These are phyloP conservation scores for Melanophora roralis DNA, from an alignment of 2,888 invertebrate genomes.

Conservation along the genomic window DNA sequence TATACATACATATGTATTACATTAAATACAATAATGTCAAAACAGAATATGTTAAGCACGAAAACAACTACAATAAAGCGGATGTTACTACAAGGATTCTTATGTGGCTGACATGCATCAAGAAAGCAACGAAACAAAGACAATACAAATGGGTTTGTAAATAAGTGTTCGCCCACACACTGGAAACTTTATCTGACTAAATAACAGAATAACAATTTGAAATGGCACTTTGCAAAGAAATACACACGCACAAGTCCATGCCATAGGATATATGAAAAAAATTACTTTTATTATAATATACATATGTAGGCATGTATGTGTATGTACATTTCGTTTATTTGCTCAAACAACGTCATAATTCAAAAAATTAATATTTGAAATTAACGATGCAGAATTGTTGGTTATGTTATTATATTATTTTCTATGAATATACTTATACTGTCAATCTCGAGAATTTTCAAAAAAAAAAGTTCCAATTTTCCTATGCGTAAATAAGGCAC, in stretches of 20 bases:
- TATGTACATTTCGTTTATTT: too few relatives aligned
- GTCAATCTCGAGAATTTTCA: too few relatives aligned
- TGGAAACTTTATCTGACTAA: constrained; percentile 25
- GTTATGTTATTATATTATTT: too few relatives aligned
- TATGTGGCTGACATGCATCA: constrained; percentile 23
- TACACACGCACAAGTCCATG: constrained; percentile 13
- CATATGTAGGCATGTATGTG: constrained; percentile 19
- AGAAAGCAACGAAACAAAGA: constrained; percentile 1
- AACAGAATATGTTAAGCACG: too few relatives aligned
- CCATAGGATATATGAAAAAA: not conserved
- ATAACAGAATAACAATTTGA: constrained; percentile 46
- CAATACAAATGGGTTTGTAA: not conserved
- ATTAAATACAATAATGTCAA: not conserved
- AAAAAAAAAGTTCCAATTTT: too few relatives aligned
- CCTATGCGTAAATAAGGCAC: too few relatives aligned
- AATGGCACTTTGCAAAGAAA: constrained; percentile 1
- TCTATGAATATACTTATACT: too few relatives aligned
- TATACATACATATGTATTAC: not conserved
- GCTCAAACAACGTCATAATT: too few relatives aligned
- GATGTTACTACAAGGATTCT: constrained; percentile 43
- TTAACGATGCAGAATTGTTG: too few relatives aligned
- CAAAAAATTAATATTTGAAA: too few relatives aligned
- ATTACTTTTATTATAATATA: constrained; percentile 26
- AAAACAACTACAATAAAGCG: constrained; percentile 43
- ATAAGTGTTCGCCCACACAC: not conserved